phyloP scores from a whole-genome alignment of 1,140 invertebrate genomes.

The Elymnias hypermnestra region DNA sequence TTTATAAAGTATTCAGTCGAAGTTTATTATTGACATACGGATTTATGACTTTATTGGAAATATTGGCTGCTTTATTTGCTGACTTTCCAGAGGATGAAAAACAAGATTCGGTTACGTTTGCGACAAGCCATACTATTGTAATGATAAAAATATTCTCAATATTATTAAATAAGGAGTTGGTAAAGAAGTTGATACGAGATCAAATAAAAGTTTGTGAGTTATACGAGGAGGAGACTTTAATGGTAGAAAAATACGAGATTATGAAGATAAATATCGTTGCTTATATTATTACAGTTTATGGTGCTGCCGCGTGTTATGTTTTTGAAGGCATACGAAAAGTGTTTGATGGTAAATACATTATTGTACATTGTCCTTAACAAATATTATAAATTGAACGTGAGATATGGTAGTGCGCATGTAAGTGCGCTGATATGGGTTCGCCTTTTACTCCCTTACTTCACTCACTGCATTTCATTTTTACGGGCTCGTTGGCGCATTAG shows the following conservation, averaged over 20 bases:
- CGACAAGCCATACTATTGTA: conserved; percentile 53
- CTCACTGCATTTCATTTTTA: too few relatives aligned
- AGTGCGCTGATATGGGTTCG: too few relatives aligned
- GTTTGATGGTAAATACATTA: conserved; percentile 27
- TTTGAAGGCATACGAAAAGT: conserved; percentile 52
- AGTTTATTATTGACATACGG: conserved; percentile 39
- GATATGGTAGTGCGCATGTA: too few relatives aligned
- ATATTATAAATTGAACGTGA: too few relatives aligned
- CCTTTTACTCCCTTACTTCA: too few relatives aligned
- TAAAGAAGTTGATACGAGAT: conserved; percentile 42
- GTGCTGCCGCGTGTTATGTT: conserved; percentile 36
- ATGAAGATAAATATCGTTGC: conserved; percentile 53
- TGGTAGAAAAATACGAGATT: conserved; percentile 45
- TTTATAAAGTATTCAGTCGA: conserved; percentile 35
- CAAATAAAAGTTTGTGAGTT: conserved; percentile 40
- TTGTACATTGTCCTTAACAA: too few relatives aligned
- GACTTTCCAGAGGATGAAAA: conserved; percentile 53
- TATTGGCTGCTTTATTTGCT: conserved; percentile 45
- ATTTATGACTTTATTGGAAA: conserved; percentile 52
- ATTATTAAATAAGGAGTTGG: conserved; percentile 38
- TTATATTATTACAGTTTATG: conserved; percentile 48
- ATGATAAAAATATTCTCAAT: conserved; percentile 57
- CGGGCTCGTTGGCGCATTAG: too few relatives aligned
- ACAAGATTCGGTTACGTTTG: conserved; percentile 49
- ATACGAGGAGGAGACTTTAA: conserved; percentile 38